phyloP scores from a whole-genome alignment of 2,888 invertebrate genomes.

The Oxycera nigricornis region DNA sequence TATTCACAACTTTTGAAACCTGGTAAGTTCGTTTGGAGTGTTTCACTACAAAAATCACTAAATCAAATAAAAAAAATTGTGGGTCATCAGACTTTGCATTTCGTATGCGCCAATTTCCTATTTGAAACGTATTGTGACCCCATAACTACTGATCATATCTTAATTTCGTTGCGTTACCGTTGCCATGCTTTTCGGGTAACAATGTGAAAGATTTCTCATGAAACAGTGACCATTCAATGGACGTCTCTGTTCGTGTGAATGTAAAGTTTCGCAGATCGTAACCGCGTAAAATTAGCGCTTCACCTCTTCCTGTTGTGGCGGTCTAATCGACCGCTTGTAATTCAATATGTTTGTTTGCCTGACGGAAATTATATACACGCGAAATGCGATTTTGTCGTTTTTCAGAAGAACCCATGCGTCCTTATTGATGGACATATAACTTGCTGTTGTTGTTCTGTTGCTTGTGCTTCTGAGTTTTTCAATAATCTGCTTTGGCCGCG shows the following conservation, averaged over 20 bases:
- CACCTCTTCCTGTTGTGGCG: constrained; percentile 11
- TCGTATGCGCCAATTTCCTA: too few species aligned
- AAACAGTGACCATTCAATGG: too few species aligned
- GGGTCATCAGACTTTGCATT: too few species aligned
- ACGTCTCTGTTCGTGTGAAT: constrained; percentile 32
- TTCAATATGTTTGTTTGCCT: constrained; percentile 22
- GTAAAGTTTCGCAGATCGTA: constrained; percentile 1
- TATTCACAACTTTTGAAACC: too few species aligned
- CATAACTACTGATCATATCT: too few species aligned
- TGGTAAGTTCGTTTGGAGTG: too few species aligned
- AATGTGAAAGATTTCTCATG: too few species aligned
- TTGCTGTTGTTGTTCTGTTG: not conserved
- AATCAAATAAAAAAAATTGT: too few species aligned
- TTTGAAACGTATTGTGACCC: too few species aligned
- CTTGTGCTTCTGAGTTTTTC: not conserved
- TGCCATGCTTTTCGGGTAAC: too few species aligned
- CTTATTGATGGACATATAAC: not conserved
- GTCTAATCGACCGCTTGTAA: constrained; percentile 24
- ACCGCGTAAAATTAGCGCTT: constrained; percentile 19
- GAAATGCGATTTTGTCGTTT: not conserved
- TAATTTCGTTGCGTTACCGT: too few species aligned
- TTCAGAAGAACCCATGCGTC: not conserved
- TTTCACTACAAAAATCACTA: too few species aligned
- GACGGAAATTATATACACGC: constrained; percentile 25
- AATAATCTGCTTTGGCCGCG: not conserved